Evolutionary conservation across 2,888 invertebrate species (phyloP).

Genomic region (Mactromeris polynyma): DNA sequence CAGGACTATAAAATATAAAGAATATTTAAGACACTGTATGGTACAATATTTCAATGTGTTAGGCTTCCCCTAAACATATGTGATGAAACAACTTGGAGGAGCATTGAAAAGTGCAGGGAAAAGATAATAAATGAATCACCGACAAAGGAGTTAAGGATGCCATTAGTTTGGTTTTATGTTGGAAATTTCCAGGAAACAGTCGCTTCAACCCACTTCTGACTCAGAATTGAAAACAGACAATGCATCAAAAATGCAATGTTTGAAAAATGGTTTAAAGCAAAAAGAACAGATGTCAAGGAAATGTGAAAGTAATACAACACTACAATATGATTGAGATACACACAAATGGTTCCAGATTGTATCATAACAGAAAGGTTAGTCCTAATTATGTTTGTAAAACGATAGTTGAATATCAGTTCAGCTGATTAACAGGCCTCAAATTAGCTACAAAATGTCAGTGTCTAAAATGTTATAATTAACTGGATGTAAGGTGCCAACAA

Average conservation of each 20-base stretch:
- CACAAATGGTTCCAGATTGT: neutral
- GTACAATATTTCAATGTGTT: too few relatives aligned
- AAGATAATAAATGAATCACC: too few relatives aligned
- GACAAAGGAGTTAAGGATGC: too few relatives aligned
- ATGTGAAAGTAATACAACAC: neutral
- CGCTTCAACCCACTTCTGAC: too few relatives aligned
- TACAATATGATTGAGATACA: neutral
- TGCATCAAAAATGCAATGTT: neutral
- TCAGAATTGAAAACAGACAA: too few relatives aligned
- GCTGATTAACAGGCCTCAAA: neutral
- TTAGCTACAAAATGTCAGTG: neutral
- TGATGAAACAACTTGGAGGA: too few relatives aligned
- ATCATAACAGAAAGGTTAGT: neutral
- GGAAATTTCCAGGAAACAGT: too few relatives aligned
- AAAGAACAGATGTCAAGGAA: neutral
- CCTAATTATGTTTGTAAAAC: constrained; percentile 10
- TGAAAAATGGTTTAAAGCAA: neutral
- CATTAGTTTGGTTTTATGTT: too few relatives aligned
- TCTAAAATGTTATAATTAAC: neutral
- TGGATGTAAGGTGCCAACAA: neutral
- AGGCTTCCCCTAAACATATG: too few relatives aligned
- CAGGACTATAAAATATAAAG: too few relatives aligned
- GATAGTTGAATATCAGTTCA: neutral
- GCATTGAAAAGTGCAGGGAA: too few relatives aligned
- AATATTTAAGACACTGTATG: too few relatives aligned